Base-by-base conservation (phyloP, 2,113 vertebrate genomes). In the Hoplias malabaricus region DNA sequence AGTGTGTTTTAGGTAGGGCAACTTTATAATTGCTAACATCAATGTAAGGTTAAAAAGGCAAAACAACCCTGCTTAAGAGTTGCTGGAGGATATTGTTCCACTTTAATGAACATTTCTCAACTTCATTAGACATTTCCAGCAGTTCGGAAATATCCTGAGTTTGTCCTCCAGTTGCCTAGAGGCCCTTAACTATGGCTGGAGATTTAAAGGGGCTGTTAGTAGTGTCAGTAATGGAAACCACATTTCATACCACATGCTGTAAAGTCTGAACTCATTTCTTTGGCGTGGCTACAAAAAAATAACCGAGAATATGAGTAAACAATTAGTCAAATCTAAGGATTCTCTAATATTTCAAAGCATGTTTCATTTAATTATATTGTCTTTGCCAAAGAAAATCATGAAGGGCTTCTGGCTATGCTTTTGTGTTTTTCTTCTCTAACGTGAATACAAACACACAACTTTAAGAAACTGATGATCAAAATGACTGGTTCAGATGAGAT, bases 181-280 rank as follows among this genome's bases (percentile, higher is more conserved):
- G 34, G 59, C 19, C 59, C 31, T n/a, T 63, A 63, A 63, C 31
- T 36, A 63, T 63, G 33, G 59, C 59, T 63, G 59, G 31, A 63
- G 59, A 63, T 63, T 63, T 63, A 63, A 19, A n/a, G 19, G 31
- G 59, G 33, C 31, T 16, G 14, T 62, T 62, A 34, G 31, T 6
- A 6, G 33, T 34, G 31, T 34, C 29, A 62, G 59, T 63, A 63
- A 63, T 63, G 59, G 33, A 63, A 63, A 63, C 59, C 59, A 63
- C 57, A 62, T 62, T 62, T 62, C 29, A 16, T 21, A 63, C 31
- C 31, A 63, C 31, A 63, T 9, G 33, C 59, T 36, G 59, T 63
- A 36, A 61, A 61, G 29, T 31, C 57, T 33, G 57, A 8, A 61
- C 29, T 61, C 31, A n/a, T 36, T 34, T 34, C 59, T 63, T 31